phyloP scores from a whole-genome alignment of 2,113 vertebrate species.

The Trogon surrucura region DNA sequence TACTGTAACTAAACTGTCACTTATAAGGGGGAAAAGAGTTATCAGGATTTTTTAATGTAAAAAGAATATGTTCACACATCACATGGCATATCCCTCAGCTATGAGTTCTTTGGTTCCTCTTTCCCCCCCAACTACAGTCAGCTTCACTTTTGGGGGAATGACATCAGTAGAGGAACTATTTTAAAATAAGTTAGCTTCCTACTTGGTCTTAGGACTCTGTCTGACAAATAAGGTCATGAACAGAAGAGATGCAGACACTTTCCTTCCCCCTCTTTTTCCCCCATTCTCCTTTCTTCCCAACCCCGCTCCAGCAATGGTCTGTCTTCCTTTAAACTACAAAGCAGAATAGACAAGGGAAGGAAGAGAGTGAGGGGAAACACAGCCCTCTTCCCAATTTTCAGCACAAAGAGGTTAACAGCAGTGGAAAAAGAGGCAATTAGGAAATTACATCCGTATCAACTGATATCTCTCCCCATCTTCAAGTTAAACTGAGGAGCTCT shows the following conservation, averaged over 20 bases:
- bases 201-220: background rate
- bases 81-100: background rate
- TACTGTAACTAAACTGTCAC: background rate
- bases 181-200: background rate
- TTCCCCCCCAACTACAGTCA: background rate
- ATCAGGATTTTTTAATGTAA: background rate
- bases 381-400: background rate
- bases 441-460: background rate
- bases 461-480: background rate
- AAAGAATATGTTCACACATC: background rate
- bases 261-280: background rate
- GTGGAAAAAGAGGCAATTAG: accelerated
- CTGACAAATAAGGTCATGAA: background rate
- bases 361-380: background rate
- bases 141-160: background rate
- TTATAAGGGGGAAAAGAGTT: background rate
- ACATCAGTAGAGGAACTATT: background rate
- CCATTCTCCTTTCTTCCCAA: background rate
- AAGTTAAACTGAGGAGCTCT: background rate
- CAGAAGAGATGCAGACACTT: background rate
- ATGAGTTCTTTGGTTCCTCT: background rate
- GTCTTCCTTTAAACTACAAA: background rate
- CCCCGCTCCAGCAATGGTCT: background rate
- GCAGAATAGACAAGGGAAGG: background rate
- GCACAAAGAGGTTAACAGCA: background rate